Conservation (phyloP, 2,113 vertebrate genomes). For the Psophia crepitans region DNA sequence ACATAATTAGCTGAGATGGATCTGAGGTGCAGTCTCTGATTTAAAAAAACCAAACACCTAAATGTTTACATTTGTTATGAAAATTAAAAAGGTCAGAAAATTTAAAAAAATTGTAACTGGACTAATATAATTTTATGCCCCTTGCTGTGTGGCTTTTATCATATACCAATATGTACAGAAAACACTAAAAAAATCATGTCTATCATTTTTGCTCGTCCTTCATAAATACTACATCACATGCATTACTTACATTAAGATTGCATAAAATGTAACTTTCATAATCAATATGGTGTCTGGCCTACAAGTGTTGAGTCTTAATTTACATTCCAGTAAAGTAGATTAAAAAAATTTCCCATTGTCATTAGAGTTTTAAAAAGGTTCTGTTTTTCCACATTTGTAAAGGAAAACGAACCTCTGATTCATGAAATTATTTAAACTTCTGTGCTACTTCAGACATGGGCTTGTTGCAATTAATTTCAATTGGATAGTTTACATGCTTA, state of each 20-base stretch:
- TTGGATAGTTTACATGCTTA: neutral
- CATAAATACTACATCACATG: neutral
- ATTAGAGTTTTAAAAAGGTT: neutral
- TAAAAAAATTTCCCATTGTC: neutral
- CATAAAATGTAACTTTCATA: neutral
- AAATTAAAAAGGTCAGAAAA: neutral
- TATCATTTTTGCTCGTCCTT: neutral
- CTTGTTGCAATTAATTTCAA: neutral
- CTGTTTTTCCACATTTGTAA: neutral
- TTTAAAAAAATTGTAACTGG: too few species aligned
- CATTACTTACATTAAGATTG: neutral
- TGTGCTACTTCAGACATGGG: neutral
- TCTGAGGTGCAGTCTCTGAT: neutral
- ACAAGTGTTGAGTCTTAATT: neutral
- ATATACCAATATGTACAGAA: neutral
- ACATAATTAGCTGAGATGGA: neutral
- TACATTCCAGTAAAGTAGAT: neutral
- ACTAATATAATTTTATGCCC: neutral
- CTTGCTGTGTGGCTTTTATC: neutral
- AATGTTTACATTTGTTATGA: neutral
- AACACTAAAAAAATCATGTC: neutral
- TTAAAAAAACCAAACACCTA: neutral
- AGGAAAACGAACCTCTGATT: neutral
- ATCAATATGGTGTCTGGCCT: neutral
- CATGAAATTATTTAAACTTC: neutral